These are phyloP conservation scores for Brienomyrus brachyistius DNA, from an alignment of 2,113 vertebrate species.

Conservation along the genomic window DNA sequence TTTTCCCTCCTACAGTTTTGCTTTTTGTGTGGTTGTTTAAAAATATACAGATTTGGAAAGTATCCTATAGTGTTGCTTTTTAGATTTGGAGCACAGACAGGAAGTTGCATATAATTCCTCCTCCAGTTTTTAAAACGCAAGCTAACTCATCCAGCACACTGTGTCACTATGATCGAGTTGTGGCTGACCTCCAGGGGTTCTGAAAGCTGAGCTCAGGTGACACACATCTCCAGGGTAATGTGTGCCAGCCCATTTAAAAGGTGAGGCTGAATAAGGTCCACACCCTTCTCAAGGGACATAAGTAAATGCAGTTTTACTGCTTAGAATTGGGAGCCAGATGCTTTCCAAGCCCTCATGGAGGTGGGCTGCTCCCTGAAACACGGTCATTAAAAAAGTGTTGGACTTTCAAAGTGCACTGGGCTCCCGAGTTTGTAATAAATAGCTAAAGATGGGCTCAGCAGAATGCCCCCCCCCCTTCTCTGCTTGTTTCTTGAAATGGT, in stretches of 20 bases:
- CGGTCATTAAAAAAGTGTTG: background rate
- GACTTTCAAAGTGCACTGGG: background rate
- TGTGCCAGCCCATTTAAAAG: background rate
- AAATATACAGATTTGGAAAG: background rate
- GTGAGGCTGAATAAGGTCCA: background rate
- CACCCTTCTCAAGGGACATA: background rate
- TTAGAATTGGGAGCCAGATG: background rate
- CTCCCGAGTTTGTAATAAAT: background rate
- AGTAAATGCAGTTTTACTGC: background rate
- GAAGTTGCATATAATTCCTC: background rate
- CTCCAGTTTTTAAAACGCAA: background rate
- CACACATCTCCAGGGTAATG: background rate
- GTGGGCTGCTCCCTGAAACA: background rate
- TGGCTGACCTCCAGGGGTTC: background rate
- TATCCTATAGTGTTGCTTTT: background rate
- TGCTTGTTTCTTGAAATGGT: background rate
- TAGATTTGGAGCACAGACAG: background rate
- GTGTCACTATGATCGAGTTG: background rate
- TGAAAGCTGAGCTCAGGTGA: background rate
- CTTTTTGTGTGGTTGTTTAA: background rate
- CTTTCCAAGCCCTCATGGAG: background rate
- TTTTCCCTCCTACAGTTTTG: background rate
- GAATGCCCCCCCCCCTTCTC: background rate
- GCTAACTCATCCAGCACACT: background rate
- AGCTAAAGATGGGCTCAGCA: background rate